phyloP scores from a whole-genome alignment of 2,888 invertebrate species.

The Tipula unca region DNA sequence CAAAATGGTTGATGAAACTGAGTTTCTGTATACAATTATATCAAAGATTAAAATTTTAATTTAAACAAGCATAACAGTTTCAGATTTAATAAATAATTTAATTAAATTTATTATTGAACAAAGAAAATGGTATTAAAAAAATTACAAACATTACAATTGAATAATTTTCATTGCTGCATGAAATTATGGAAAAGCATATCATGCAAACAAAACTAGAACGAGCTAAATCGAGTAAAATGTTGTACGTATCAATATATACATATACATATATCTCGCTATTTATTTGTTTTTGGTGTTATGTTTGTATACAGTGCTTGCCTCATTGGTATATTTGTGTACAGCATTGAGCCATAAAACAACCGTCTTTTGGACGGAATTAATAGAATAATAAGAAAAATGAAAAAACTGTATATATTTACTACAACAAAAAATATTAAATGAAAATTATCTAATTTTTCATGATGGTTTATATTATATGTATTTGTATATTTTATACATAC shows the following conservation, averaged over 20 bases:
- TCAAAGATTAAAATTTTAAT: no score
- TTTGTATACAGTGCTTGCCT: neutral
- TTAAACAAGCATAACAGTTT: no score
- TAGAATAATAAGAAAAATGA: neutral
- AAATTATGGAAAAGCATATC: neutral
- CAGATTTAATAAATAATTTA: neutral
- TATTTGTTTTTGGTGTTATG: neutral
- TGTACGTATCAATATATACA: neutral
- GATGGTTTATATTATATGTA: neutral
- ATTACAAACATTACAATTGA: neutral
- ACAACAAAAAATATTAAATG: neutral
- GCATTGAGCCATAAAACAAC: neutral
- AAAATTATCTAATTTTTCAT: neutral
- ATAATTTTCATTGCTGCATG: neutral
- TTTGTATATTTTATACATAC: no score
- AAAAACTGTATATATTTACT: neutral
- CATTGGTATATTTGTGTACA: neutral
- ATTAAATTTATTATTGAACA: neutral
- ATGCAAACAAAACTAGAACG: neutral
- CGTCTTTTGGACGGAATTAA: neutral
- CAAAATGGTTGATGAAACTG: no score
- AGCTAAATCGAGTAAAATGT: neutral
- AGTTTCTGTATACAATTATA: no score
- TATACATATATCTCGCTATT: neutral
- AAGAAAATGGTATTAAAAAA: neutral